phyloP scores from a whole-genome alignment of 1,140 invertebrate species.

The Dysdera silvatica region DNA sequence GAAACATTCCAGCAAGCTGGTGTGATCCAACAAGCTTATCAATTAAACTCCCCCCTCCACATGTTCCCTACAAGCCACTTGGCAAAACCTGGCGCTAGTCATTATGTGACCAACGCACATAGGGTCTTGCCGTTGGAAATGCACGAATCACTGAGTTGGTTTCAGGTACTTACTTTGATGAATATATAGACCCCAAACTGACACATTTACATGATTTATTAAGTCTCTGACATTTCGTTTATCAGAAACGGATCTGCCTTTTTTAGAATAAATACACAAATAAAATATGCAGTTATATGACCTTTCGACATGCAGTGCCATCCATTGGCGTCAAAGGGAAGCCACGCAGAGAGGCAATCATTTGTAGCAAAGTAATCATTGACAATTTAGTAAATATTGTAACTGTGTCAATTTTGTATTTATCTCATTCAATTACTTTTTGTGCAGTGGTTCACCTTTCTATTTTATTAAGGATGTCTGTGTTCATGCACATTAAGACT shows the following conservation, averaged over 20 bases:
- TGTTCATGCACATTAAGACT: too few relatives aligned
- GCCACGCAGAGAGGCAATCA: too few relatives aligned
- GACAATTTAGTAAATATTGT: too few relatives aligned
- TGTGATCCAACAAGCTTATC: constrained; percentile 43
- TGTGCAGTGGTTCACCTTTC: too few relatives aligned
- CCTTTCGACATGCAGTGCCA: too few relatives aligned
- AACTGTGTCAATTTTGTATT: too few relatives aligned
- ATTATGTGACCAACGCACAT: constrained; percentile 25
- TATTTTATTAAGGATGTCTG: too few relatives aligned
- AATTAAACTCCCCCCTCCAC: constrained; percentile 39
- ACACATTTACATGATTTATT: not conserved
- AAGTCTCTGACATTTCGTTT: not conserved
- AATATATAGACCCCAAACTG: not conserved
- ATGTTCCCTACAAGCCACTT: constrained; percentile 27
- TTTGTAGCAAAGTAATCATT: too few relatives aligned
- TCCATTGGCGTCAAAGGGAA: too few relatives aligned
- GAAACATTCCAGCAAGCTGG: constrained; percentile 44
- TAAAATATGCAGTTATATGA: too few relatives aligned
- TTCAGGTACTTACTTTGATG: constrained; percentile 20
- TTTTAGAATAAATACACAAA: too few relatives aligned
- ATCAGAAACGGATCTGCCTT: not conserved
- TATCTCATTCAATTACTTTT: too few relatives aligned
- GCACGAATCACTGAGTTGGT: constrained; percentile 29
- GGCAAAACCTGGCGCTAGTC: constrained; percentile 22
- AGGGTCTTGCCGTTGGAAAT: constrained; percentile 27